Evolutionary conservation across 2,888 invertebrate species (phyloP).

Genomic region (Graphium colonna): DNA sequence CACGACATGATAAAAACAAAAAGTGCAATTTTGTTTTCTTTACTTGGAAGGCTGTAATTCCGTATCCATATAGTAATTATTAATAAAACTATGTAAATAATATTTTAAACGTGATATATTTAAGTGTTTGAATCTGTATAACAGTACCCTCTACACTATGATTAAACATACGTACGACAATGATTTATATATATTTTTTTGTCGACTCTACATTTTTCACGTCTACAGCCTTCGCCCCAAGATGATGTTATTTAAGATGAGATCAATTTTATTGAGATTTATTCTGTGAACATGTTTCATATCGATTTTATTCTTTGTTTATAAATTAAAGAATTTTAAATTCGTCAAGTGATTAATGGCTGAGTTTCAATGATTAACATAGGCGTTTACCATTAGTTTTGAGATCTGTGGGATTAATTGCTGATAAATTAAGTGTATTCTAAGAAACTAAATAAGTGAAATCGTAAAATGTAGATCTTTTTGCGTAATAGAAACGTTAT

Average conservation of each 20-base stretch:
- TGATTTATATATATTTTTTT: slow-evolving; percentile 31
- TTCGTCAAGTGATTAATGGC: slow-evolving; percentile 46
- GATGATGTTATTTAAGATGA: slow-evolving; percentile 73
- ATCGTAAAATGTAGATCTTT: background rate
- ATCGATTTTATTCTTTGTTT: slow-evolving; percentile 56
- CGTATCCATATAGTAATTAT: too few relatives aligned
- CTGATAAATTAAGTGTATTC: background rate
- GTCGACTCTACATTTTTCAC: slow-evolving; percentile 47
- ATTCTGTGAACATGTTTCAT: slow-evolving; percentile 63
- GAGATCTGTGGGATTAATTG: slow-evolving; percentile 7
- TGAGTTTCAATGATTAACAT: slow-evolving; percentile 36
- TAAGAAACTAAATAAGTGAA: background rate
- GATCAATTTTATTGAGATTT: slow-evolving; percentile 76
- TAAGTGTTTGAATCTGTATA: too few relatives aligned
- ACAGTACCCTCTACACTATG: too few relatives aligned
- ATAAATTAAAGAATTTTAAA: slow-evolving; percentile 54
- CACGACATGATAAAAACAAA: too few relatives aligned
- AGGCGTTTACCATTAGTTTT: slow-evolving; percentile 10
- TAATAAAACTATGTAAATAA: too few relatives aligned
- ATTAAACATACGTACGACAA: background rate
- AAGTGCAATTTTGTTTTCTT: too few relatives aligned
- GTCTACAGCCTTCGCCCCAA: slow-evolving; percentile 45
- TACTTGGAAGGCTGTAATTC: too few relatives aligned
- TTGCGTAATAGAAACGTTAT: background rate
- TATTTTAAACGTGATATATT: too few relatives aligned